Base-by-base conservation (phyloP, 2,797 vertebrate species). In the Molossus alvarezi region DNA sequence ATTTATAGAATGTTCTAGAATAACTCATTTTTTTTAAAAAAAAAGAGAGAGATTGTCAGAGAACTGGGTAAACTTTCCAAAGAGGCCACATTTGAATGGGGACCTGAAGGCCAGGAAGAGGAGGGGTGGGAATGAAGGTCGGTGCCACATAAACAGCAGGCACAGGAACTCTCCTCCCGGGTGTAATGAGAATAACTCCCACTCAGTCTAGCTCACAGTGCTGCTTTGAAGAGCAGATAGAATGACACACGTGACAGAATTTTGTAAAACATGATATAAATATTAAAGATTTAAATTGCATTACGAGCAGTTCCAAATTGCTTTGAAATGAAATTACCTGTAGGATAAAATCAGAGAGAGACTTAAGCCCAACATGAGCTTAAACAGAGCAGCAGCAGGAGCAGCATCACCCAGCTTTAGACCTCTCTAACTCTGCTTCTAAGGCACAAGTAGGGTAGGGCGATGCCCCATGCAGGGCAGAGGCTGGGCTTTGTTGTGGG, bases 281-380 rank as follows among this genome's bases (percentile, higher is more conserved):
- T 53, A 37, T 5, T 62, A 92, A 88, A 65, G 20, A 64, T n/a
- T 94, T 62, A 62, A 88, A 73, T 33, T 83, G 64, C 3, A 53
- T 18, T 25, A 41, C 20, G 18, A 85, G 65, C 45, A 58, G n/a
- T 88, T 88, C 60, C 76, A 90, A 76, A 69, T 15, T 83, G 21
- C 60, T 83, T 64, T 91, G 48, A 88, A 96, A 96, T 96, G 87
- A 75, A 95, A 91, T 88, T 88, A 79, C 25, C 57, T 91, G 23
- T 25, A 80, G 51, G n/a, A 64, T 64, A 29, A 93, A 93, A 73
- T 7, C 51, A 20, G 87, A 21, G 29, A 58, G 45, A 94, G 27
- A 53, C 41, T 29, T 75, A 51, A 82, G 9, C 33, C 48, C n/a
- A 62, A 53, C 53, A 57, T 62, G 1, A 14, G 73, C 58, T 41